phyloP scores from a whole-genome alignment of 2,797 vertebrate species.

The Phataginus tricuspis region DNA sequence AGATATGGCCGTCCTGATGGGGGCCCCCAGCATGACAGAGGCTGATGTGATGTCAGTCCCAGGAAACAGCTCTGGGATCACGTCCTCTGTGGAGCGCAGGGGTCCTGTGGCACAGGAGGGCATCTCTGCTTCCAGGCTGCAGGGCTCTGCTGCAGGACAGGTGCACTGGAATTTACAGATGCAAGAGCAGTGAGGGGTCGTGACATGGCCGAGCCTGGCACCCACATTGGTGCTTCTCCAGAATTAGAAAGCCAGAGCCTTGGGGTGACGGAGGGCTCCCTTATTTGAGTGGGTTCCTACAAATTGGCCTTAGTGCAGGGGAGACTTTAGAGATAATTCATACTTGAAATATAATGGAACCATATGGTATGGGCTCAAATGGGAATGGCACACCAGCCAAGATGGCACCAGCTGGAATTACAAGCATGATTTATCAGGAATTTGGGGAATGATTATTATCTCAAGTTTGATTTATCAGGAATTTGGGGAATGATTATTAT shows the following conservation, averaged over 20 bases:
- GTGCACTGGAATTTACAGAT: slow-evolving; percentile 19
- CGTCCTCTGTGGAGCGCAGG: not conserved
- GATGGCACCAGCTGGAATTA: slow-evolving; percentile 26
- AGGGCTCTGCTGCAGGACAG: not conserved
- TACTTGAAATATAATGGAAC: no score
- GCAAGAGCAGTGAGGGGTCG: not conserved
- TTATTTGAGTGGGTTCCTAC: not conserved
- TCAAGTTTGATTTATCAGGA: not conserved
- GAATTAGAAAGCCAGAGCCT: not conserved
- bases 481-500: no score
- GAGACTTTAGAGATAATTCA: no score
- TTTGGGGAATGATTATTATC: no score
- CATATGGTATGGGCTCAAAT: no score
- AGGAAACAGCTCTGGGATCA: not conserved
- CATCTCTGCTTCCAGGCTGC: not conserved
- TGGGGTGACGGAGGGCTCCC: not conserved
- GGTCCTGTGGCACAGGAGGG: not conserved
- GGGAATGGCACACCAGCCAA: not conserved
- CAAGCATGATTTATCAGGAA: not conserved
- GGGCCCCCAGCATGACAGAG: not conserved
- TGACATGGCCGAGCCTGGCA: not conserved
- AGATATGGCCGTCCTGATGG: not conserved
- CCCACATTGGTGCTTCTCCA: not conserved
- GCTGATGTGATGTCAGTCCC: not conserved
- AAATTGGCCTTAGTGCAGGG: not conserved